Percentiles rank a stretch among this genome's conserved stretches.
Conservation (phyloP, 2,797 vertebrate genomes). For the Balearica regulorum region DNA sequence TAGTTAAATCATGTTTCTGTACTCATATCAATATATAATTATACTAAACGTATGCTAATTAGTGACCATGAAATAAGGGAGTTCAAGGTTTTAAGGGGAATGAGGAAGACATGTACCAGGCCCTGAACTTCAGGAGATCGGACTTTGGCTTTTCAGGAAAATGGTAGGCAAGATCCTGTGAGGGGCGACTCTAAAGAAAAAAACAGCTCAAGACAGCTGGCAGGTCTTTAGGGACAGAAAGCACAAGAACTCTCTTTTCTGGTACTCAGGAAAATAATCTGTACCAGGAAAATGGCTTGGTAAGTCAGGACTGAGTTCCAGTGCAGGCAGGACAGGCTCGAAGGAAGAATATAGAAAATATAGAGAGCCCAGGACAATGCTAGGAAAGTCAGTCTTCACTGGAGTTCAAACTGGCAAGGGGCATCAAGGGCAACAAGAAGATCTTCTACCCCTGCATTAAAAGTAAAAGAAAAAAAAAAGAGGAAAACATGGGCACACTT, state of each 20-base stretch:
- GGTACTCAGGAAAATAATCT: not conserved
- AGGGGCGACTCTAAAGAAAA: not conserved
- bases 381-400: not conserved
- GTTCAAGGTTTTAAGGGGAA: not conserved
- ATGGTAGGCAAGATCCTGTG: not conserved
- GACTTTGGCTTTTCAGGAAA: not conserved
- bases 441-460: not conserved
- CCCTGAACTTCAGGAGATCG: not conserved
- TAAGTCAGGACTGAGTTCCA: not conserved
- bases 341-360: not conserved
- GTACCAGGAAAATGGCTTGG: not conserved
- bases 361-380: accelerated
- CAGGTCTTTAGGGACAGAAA: not conserved
- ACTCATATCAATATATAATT: not conserved
- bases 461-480: not conserved
- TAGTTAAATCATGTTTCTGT: not conserved
- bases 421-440: not conserved
- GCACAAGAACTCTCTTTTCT: not conserved
- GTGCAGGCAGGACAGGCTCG: not conserved
- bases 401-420: not conserved
- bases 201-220: not conserved
- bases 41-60: not conserved
- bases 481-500: not conserved
- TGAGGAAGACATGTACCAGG: not conserved
- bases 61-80: not conserved